Evolutionary conservation across 1,140 invertebrate species (phyloP), one percentile per base, ranked within the genome.

Genomic region (Neocloeon triangulifer): DNA sequence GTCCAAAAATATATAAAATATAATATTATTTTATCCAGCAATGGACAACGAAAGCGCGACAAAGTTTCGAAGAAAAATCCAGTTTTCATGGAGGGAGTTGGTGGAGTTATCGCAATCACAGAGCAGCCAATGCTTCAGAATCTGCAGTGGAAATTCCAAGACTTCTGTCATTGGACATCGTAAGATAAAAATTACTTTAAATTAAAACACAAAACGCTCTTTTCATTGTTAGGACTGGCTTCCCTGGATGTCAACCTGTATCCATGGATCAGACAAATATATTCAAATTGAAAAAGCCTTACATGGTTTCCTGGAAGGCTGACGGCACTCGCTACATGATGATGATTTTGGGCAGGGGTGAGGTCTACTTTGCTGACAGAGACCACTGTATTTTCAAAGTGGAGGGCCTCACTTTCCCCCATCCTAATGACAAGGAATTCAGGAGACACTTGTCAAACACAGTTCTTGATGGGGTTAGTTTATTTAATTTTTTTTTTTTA

Each of bases 221-320:
- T n/a, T n/a, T n/a, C n/a, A n/a, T n/a, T 48, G 45, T 26, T 38
- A 69, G 65, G 12, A 62, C 58, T 30, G 85, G 82, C 6, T 98
- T 99, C 54, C 91, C 92, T 4, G 94, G 95, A 3, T 72, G 69
- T 29, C 95, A 99, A 47, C 94, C 95, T 0, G 86, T 99, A 1
- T 96, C 89, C 0, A 94, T 98, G 88, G 73, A 86, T 45, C 51
- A 57, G 3, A 46, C 67, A 1, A 99, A 99, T 55, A 61, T 98
- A 25, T 59, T 74, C 7, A 51, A 99, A 1, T 53, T 62, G 26
- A 45, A 73, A 37, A 84, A 84, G 47, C 76, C 75, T 0, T 98
- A 98, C 46, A 71, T 71, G 47, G 92, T 98, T 3, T 97, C 89
- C 1, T 98, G 94, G 94, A 99, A 99, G 52, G 95, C 95, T 10